A percentile compares a stretch with the other conserved stretches of the same genome.
Evolutionary conservation across 1,140 invertebrate species (phyloP).

Genomic region (Parapsyche elsis): DNA sequence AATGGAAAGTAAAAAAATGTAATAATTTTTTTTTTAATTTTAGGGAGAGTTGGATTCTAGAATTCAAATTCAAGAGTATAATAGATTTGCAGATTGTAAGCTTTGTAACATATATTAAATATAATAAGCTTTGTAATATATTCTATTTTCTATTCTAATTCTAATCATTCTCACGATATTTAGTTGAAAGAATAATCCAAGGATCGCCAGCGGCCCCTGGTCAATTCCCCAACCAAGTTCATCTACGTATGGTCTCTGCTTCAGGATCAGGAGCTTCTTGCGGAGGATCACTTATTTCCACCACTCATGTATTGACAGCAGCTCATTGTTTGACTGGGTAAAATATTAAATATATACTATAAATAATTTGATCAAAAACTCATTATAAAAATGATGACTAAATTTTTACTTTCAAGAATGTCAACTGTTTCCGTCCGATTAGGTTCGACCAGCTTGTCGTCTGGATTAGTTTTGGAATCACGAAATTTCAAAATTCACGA

Average conservation of each 20-base stretch:
- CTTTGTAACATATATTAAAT: neutral
- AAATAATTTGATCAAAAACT: neutral
- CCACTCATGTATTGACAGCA: slow-evolving; percentile 64
- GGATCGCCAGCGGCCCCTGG: slow-evolving; percentile 57
- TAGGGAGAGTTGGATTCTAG: neutral
- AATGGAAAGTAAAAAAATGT: too few relatives aligned
- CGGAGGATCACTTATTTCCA: slow-evolving; percentile 63
- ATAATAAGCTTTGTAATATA: neutral
- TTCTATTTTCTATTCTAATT: neutral
- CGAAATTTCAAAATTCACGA: slow-evolving; percentile 12
- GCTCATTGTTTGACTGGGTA: slow-evolving; percentile 64
- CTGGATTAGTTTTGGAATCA: neutral
- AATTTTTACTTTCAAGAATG: slow-evolving; percentile 18
- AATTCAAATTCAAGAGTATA: neutral
- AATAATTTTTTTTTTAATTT: neutral
- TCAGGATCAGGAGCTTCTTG: slow-evolving; percentile 54
- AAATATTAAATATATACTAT: neutral
- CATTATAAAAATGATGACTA: slow-evolving; percentile 5
- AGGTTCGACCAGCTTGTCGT: neutral
- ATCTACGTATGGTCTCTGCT: slow-evolving; percentile 44
- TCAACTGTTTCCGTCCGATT: neutral
- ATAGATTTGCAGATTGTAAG: neutral
- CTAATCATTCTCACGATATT: neutral
- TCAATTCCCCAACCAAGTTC: slow-evolving; percentile 63
- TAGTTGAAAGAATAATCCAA: slow-evolving; percentile 58